Base-by-base conservation (phyloP, 2,888 invertebrate genomes). In the Eupithecia subfuscata region DNA sequence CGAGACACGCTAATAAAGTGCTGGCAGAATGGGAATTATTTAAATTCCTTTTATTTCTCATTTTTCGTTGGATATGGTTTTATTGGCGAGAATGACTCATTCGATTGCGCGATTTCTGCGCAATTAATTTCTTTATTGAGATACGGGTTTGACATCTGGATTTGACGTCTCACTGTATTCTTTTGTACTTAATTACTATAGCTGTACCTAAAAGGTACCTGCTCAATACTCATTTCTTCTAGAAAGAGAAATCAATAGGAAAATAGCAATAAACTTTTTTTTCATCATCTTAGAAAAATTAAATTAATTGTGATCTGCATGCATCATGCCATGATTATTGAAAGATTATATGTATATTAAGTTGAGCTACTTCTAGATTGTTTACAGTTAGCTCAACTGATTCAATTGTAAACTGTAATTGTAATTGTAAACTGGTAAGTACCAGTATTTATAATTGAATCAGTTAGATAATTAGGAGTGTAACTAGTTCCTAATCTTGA, bases 11-110 rank as follows among this genome's bases (percentile, higher is more conserved):
- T 75, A 75, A 75, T 78, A 80, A 79, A 82, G 80, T 84, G 80
- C 82, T 82, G 80, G 77, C n/a, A 82, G 77, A 82, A 82, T 78
- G 74, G 74, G 74, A 80, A 82, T 78, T 75, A 37, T 75, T 71
- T 73, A 75, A 76, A 74, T 75, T 70, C 79, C 78, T 82, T 82
- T 77, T 75, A 67, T 70, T 40, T 67, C 45, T 43, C 25, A 68
- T 40, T 68, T 68, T 68, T 68, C 25, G n/a, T 74, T 70, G 37
- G 34, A 63, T 45, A 69, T 60, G 67, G n/a, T n/a, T 70, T 43
- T 70, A 69, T 63, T 69, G 78, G 76, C 75, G 67, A 30, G 37
- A 48, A 37, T 76, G 60, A 70, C 14, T 34, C 34, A 65, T 70
- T 69, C 40, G 18, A 40, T 67, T 68, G 68, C n/a, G n/a, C n/a